These are phyloP conservation scores for Catocala nupta DNA, from an alignment of 2,888 invertebrate species.

Conservation along the genomic window DNA sequence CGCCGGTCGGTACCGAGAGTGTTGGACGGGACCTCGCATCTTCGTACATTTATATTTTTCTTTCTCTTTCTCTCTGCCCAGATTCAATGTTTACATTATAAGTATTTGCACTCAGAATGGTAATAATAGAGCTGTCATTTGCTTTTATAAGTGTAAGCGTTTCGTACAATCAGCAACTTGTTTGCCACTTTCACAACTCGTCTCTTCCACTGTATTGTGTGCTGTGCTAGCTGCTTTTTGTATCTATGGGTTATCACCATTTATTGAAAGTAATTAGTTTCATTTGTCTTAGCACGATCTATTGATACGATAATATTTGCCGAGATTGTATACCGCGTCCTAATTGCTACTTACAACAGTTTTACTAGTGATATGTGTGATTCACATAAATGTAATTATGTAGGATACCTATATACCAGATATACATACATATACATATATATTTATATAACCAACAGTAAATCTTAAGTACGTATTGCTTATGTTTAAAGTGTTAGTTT, in stretches of 20 bases:
- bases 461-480: slow-evolving; percentile 53
- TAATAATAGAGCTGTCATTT: slow-evolving; percentile 87
- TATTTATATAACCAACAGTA: slow-evolving; percentile 24
- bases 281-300: slow-evolving; percentile 79
- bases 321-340: slow-evolving; percentile 44
- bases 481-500: slow-evolving; percentile 65
- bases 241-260: slow-evolving; percentile 86
- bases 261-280: slow-evolving; percentile 80
- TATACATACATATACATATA: slow-evolving; percentile 24
- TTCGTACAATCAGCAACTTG: slow-evolving; percentile 84
- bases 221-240: slow-evolving; percentile 88
- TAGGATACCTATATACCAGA: slow-evolving; percentile 30
- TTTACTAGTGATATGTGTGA: slow-evolving; percentile 41
- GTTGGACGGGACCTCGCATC: slow-evolving; percentile 53
- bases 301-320: slow-evolving; percentile 64
- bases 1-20: slow-evolving; percentile 43
- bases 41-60: slow-evolving; percentile 51
- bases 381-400: slow-evolving; percentile 41
- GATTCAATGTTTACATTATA: slow-evolving; percentile 71
- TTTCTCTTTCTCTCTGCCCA: slow-evolving; percentile 81
- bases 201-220: slow-evolving; percentile 87
- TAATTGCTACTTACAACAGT: slow-evolving; percentile 44
- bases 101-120: slow-evolving; percentile 83
- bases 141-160: slow-evolving; percentile 86
- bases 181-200: slow-evolving; percentile 85